Conservation (phyloP, 2,797 vertebrate genomes). For the Dromococcyx pavoninus region DNA sequence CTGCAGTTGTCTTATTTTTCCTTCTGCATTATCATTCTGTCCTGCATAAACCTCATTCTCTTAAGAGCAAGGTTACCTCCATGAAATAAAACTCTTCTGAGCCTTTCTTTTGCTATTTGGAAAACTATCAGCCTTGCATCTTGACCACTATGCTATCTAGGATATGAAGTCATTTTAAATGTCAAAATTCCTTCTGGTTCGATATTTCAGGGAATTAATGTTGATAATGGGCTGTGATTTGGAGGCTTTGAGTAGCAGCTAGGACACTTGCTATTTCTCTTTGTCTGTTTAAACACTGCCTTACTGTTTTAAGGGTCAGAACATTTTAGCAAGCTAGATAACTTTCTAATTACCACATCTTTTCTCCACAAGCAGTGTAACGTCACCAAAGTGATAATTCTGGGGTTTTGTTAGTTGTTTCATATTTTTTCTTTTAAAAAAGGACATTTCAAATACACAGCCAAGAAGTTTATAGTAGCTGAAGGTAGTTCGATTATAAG, state of each 20-base stretch:
- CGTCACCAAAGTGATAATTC: neutral
- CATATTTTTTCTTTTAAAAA: neutral
- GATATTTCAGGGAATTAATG: neutral
- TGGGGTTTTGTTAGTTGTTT: neutral
- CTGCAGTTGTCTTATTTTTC: neutral
- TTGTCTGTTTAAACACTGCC: neutral
- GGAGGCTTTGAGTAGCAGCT: neutral
- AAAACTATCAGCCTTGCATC: neutral
- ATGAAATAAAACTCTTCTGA: neutral
- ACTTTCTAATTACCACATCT: neutral
- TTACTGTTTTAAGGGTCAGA: neutral
- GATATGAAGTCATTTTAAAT: neutral
- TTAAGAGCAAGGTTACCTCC: neutral
- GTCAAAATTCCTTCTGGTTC: neutral
- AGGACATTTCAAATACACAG: neutral
- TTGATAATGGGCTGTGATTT: neutral
- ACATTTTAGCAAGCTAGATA: neutral
- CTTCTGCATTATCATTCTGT: neutral
- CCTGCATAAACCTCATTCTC: neutral
- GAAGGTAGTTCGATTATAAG: neutral
- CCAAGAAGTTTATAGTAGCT: neutral
- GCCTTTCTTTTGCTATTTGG: neutral
- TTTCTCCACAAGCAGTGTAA: neutral
- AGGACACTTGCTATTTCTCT: neutral
- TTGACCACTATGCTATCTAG: neutral